A percentile compares a stretch with the other conserved stretches of the same genome.
These are phyloP conservation scores for Chrosomus eos DNA, from an alignment of 2,797 vertebrate species.

Conservation along the genomic window DNA sequence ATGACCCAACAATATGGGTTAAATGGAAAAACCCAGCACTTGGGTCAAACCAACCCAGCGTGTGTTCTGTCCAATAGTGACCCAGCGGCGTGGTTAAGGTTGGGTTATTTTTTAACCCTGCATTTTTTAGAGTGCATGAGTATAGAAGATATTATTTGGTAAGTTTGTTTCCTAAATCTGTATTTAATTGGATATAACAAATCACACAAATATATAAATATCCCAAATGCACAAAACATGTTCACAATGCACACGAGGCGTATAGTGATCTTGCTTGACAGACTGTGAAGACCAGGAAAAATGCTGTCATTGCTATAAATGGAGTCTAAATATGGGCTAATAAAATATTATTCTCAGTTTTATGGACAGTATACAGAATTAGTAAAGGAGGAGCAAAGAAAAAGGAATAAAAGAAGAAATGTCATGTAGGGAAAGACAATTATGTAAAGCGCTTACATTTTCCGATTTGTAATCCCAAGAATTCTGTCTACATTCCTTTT, in stretches of 20 bases:
- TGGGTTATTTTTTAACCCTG: no score
- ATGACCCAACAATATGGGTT: no score
- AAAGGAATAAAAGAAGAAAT: slow-evolving; percentile 28
- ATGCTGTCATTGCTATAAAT: slow-evolving; percentile 54
- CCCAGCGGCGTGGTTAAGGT: no score
- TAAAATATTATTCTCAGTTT: slow-evolving; percentile 60
- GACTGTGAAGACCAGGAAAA: slow-evolving; percentile 58
- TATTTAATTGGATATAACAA: background rate
- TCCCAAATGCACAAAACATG: slow-evolving; percentile 7
- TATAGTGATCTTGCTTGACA: slow-evolving; percentile 49
- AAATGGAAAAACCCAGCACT: no score
- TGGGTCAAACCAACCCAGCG: no score
- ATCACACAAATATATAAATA: background rate
- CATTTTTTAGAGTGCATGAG: no score
- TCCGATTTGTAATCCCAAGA: slow-evolving; percentile 17
- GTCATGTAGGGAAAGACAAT: background rate
- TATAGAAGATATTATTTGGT: background rate
- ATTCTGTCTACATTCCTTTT: slow-evolving; percentile 10
- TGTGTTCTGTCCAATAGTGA: no score
- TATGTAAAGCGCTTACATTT: background rate
- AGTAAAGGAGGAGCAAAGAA: slow-evolving; percentile 7
- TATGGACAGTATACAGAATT: slow-evolving; percentile 56
- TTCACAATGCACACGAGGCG: slow-evolving; percentile 39
- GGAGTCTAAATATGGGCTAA: slow-evolving; percentile 64
- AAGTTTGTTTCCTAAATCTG: background rate